Percentiles rank a stretch among this genome's conserved stretches.
These are phyloP conservation scores for Ophiodon elongatus DNA, from an alignment of 2,113 vertebrate species.

Conservation along the genomic window DNA sequence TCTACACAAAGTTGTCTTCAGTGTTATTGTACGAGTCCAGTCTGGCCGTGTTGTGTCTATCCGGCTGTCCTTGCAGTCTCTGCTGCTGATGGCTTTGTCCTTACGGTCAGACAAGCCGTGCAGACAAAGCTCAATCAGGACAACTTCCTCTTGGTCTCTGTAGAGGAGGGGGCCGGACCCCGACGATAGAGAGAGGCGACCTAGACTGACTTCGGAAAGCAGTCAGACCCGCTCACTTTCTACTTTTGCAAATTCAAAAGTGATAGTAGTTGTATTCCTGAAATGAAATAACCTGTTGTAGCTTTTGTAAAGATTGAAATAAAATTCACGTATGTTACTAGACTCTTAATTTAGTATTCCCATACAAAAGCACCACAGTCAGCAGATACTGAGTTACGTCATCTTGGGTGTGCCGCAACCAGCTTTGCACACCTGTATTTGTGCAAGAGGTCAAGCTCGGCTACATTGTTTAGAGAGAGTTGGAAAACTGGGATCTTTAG, in stretches of 20 bases:
- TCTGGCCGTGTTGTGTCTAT: slow-evolving; percentile 50
- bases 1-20: slow-evolving; percentile 21
- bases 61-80: slow-evolving; percentile 57
- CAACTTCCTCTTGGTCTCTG: slow-evolving; percentile 72
- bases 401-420: slow-evolving; percentile 42
- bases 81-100: slow-evolving; percentile 61
- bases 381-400: slow-evolving; percentile 27
- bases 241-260: neutral
- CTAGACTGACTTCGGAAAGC: slow-evolving; percentile 38
- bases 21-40: slow-evolving; percentile 38
- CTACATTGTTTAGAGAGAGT: neutral
- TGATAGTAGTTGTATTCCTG: neutral
- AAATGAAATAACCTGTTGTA: neutral
- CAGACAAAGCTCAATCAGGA: slow-evolving; percentile 78
- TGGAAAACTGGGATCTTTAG: neutral
- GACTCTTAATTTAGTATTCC: neutral
- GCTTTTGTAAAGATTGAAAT: neutral
- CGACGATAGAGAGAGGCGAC: slow-evolving; percentile 44
- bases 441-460: slow-evolving; percentile 2
- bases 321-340: neutral
- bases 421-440: slow-evolving; percentile 49
- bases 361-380: neutral
- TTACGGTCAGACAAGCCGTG: slow-evolving; percentile 60
- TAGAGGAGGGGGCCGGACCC: slow-evolving; percentile 32
- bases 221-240: neutral